A percentile compares a stretch with the other conserved stretches of the same genome.
Evolutionary conservation across 2,888 invertebrate genomes (phyloP).

Genomic region (Imbricaverruca yamaguchii): DNA sequence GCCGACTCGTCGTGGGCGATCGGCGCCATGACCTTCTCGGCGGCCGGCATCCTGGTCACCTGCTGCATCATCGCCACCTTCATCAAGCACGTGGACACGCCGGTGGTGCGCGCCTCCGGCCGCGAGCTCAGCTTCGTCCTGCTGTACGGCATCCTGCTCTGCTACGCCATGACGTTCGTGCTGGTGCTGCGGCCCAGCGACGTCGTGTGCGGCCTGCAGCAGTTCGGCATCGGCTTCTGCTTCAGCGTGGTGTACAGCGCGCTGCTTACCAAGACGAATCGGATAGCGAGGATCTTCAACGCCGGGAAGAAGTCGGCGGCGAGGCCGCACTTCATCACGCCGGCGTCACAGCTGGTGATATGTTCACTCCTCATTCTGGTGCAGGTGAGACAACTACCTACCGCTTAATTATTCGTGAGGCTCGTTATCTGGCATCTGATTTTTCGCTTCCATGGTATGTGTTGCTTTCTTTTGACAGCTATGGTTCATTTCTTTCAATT

Average conservation of each 20-base stretch:
- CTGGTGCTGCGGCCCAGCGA: conserved; percentile 79
- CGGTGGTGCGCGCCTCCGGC: conserved; percentile 94
- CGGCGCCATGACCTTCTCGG: conserved; percentile 67
- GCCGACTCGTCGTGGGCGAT: conserved; percentile 74
- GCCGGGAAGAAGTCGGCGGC: conserved; percentile 94
- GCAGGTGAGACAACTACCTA: conserved; percentile 56
- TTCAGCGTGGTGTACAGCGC: conserved; percentile 97
- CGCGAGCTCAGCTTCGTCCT: conserved; percentile 83
- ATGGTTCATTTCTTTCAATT: too few species aligned
- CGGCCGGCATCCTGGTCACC: conserved; percentile 39
- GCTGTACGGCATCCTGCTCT: conserved; percentile 78
- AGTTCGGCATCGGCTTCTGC: conserved; percentile 62
- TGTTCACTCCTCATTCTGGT: conserved; percentile 78
- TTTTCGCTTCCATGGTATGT: too few species aligned
- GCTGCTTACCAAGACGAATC: conserved; percentile 91
- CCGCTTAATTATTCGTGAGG: too few species aligned
- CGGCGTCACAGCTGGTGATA: conserved; percentile 80
- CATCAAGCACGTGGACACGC: conserved; percentile 78
- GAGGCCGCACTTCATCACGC: conserved; percentile 86
- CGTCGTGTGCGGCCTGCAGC: conserved; percentile 80
- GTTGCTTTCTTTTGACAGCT: too few species aligned
- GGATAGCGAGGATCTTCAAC: conserved; percentile 92
- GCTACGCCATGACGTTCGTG: conserved; percentile 86
- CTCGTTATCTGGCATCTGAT: too few species aligned
- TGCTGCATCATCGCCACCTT: conserved; percentile 42